Evolutionary conservation across 2,888 invertebrate genomes (phyloP).

Genomic region (Diaphora mendica): DNA sequence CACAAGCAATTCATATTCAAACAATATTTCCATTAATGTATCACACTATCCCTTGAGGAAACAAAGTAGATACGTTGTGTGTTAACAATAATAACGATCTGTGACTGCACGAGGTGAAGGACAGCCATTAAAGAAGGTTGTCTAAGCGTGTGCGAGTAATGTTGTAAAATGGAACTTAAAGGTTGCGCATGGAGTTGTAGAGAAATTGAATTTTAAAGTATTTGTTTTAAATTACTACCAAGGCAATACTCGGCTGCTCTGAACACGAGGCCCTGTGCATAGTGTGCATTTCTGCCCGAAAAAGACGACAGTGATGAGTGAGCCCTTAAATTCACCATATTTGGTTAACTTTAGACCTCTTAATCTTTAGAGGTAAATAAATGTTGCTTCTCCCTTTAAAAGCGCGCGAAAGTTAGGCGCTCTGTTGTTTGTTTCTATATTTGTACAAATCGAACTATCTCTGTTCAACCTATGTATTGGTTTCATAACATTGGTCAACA

Average conservation of each 20-base stretch:
- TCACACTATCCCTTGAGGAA: slow-evolving; percentile 16
- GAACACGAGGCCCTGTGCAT: too few species aligned
- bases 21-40: slow-evolving; percentile 12
- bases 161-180: background rate
- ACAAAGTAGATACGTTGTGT: slow-evolving; percentile 5
- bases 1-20: background rate
- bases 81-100: slow-evolving; percentile 7
- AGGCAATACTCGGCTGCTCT: too few species aligned
- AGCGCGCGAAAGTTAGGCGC: too few species aligned
- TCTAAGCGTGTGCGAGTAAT: background rate
- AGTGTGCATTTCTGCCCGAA: too few species aligned
- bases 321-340: background rate
- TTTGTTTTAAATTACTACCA: background rate
- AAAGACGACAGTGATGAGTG: too few species aligned
- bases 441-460: too few species aligned
- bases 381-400: background rate
- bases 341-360: background rate
- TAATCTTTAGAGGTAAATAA: background rate
- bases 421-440: too few species aligned
- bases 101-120: slow-evolving; percentile 9
- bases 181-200: too few species aligned
- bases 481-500: background rate
- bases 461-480: background rate
- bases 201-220: background rate
- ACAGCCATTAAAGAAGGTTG: slow-evolving; percentile 9